A percentile compares a stretch with the other conserved stretches of the same genome.
These are phyloP conservation scores for Polyploca ridens DNA, from an alignment of 2,888 invertebrate genomes.

Conservation along the genomic window DNA sequence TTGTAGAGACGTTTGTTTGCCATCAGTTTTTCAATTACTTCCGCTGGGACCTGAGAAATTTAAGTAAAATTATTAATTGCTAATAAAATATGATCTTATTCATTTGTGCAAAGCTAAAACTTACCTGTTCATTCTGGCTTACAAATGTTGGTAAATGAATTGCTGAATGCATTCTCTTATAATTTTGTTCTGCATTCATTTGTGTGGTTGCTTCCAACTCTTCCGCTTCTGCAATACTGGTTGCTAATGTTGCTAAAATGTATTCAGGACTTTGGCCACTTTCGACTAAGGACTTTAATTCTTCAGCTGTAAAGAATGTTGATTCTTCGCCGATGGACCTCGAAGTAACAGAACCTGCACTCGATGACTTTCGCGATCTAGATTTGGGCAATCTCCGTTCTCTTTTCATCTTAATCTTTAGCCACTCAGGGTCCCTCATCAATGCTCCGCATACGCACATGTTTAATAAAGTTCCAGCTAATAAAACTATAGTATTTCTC, in stretches of 20 bases:
- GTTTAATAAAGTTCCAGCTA: slow-evolving; percentile 92
- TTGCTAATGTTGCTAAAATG: slow-evolving; percentile 85
- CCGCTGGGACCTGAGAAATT: slow-evolving; percentile 86
- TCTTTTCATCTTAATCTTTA: slow-evolving; percentile 85
- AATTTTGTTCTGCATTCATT: slow-evolving; percentile 70
- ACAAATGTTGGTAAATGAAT: slow-evolving; percentile 92
- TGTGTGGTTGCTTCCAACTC: slow-evolving; percentile 72
- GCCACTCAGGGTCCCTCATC: slow-evolving; percentile 95
- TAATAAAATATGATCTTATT: too few relatives aligned
- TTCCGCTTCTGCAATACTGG: slow-evolving; percentile 81
- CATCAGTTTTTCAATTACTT: slow-evolving; percentile 87
- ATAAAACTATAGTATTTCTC: slow-evolving; percentile 90
- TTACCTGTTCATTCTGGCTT: slow-evolving; percentile 88
- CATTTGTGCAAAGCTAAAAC: slow-evolving; percentile 4
- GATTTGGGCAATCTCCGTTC: slow-evolving; percentile 68
- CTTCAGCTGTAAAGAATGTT: slow-evolving; percentile 84
- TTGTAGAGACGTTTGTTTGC: slow-evolving; percentile 87
- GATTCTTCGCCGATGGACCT: slow-evolving; percentile 78
- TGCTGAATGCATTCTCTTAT: slow-evolving; percentile 85
- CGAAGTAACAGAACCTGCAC: slow-evolving; percentile 78
- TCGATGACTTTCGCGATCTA: slow-evolving; percentile 73
- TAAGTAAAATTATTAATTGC: not conserved
- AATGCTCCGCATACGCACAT: slow-evolving; percentile 94
- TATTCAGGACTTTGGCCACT: slow-evolving; percentile 88
- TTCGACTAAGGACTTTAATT: slow-evolving; percentile 87